Conservation (phyloP, 1,140 invertebrate species). For the Papilio polytes region DNA sequence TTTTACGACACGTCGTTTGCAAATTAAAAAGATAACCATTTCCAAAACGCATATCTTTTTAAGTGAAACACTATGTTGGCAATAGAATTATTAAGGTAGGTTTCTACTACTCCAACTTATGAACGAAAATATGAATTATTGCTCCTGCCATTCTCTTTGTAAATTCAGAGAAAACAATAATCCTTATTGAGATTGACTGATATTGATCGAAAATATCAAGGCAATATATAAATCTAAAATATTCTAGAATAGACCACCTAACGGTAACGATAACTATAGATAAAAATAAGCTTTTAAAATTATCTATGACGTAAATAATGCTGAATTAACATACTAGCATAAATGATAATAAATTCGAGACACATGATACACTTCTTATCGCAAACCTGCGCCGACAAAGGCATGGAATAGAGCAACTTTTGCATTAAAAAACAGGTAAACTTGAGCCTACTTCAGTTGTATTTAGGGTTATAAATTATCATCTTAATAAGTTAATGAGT, state of each 20-base stretch:
- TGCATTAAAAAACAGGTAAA: constrained; percentile 36
- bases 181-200: no score
- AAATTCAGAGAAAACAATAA: no score
- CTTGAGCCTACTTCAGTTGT: constrained; percentile 69
- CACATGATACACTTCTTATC: background rate
- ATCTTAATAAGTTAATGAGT: constrained; percentile 83
- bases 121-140: background rate
- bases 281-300: no score
- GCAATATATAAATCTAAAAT: background rate
- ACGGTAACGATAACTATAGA: no score
- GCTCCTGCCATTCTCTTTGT: background rate
- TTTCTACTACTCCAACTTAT: no score
- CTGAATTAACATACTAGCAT: no score
- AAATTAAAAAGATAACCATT: background rate
- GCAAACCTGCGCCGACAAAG: constrained; percentile 15
- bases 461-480: constrained; percentile 78
- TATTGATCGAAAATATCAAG: background rate
- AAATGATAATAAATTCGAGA: constrained; percentile 9
- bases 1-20: background rate
- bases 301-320: no score
- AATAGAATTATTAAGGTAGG: background rate
- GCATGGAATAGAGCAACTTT: constrained; percentile 31
- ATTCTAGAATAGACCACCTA: no score
- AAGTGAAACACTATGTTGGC: background rate
- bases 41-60: background rate